A percentile compares a stretch with the other conserved stretches of the same genome.
Evolutionary conservation across 1,140 invertebrate genomes (phyloP).

Genomic region (Oreohelix idahoensis): DNA sequence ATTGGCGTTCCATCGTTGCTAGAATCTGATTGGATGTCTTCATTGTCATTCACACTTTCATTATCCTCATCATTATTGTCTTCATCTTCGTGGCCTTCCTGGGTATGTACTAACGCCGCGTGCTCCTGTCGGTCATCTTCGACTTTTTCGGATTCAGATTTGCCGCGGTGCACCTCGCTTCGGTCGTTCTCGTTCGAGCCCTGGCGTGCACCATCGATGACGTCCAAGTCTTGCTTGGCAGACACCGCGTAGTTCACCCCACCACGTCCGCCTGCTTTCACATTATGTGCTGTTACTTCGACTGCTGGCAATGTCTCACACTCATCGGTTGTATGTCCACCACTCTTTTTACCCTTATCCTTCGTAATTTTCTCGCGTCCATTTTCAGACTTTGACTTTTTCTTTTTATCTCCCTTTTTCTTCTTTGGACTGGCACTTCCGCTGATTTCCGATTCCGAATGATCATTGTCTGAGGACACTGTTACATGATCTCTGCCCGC

Average conservation of each 20-base stretch:
- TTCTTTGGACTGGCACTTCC: background rate
- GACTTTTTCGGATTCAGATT: background rate
- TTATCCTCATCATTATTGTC: background rate
- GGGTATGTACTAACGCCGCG: background rate
- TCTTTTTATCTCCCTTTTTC: background rate
- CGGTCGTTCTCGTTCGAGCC: background rate
- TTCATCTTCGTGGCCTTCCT: background rate
- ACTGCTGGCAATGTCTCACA: background rate
- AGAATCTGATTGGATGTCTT: constrained; percentile 9
- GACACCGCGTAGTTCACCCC: background rate
- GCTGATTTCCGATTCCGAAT: background rate
- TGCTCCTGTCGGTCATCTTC: background rate
- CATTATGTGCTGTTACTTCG: background rate
- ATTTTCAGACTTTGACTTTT: background rate
- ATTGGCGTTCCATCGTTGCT: background rate
- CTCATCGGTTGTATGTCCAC: background rate
- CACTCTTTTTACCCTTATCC: background rate
- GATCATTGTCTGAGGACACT: background rate
- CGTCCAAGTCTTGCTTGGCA: background rate
- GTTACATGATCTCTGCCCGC: constrained; percentile 2
- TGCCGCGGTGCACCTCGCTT: background rate
- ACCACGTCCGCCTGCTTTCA: background rate
- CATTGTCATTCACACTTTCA: constrained; percentile 18
- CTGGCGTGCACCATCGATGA: background rate
- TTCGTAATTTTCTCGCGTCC: background rate